These are phyloP conservation scores for Eumerus sabulonum DNA, from an alignment of 2,888 invertebrate species.

Conservation along the genomic window DNA sequence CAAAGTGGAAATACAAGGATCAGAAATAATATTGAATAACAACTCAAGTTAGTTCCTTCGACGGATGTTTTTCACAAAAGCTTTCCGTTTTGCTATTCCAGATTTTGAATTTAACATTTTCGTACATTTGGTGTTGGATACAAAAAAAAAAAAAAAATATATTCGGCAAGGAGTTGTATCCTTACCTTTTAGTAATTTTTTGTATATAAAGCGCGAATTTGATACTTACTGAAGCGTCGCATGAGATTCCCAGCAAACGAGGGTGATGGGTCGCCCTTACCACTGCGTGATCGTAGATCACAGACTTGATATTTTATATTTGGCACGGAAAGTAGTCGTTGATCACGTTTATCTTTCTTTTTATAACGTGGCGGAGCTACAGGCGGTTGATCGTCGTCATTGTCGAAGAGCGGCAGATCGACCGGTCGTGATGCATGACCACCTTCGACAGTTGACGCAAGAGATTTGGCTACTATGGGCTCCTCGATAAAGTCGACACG, in stretches of 20 bases:
- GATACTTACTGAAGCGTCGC: slow-evolving; percentile 94
- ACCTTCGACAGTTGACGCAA: slow-evolving; percentile 73
- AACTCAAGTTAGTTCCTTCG: slow-evolving; percentile 25
- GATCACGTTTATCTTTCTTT: slow-evolving; percentile 82
- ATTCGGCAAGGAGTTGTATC: slow-evolving; percentile 26
- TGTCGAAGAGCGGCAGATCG: slow-evolving; percentile 82
- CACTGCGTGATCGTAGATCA: slow-evolving; percentile 75
- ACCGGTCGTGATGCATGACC: slow-evolving; percentile 81
- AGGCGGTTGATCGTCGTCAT: slow-evolving; percentile 77
- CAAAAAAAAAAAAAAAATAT: no score
- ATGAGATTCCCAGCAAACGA: slow-evolving; percentile 87
- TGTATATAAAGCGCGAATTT: slow-evolving; percentile 72
- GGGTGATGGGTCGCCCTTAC: slow-evolving; percentile 78
- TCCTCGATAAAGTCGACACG: slow-evolving; percentile 78
- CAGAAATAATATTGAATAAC: slow-evolving; percentile 12
- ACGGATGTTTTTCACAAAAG: slow-evolving; percentile 59
- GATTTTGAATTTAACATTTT: neutral
- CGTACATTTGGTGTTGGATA: no score
- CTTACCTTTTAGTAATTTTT: slow-evolving; percentile 20
- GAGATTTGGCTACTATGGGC: slow-evolving; percentile 68
- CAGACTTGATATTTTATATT: slow-evolving; percentile 84
- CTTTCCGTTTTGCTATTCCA: slow-evolving; percentile 64
- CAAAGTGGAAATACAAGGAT: slow-evolving; percentile 60
- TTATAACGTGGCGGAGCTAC: slow-evolving; percentile 81
- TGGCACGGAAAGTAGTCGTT: slow-evolving; percentile 87